phyloP scores from a whole-genome alignment of 2,113 vertebrate genomes.

The Prochilodus magdalenae region DNA sequence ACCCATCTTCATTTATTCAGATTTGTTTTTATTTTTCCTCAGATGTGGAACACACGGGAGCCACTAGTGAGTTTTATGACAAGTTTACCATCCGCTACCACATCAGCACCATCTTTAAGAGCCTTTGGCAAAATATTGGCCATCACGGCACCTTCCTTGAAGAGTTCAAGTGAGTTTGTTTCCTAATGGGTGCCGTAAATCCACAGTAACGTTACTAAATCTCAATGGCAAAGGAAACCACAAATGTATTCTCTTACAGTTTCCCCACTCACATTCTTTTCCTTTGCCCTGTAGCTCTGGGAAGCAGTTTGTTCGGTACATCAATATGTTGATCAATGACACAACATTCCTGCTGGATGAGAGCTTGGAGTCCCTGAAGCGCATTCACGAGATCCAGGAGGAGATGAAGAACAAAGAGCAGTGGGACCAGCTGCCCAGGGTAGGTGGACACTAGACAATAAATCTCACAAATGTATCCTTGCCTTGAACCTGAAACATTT shows the following conservation, averaged over 20 bases:
- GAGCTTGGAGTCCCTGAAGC: conserved; percentile 96
- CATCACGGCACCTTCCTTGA: conserved; percentile 99
- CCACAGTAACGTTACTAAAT: no score
- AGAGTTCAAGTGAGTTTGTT: conserved; percentile 95
- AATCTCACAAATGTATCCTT: neutral
- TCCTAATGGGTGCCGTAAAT: neutral
- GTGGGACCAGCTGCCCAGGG: conserved; percentile 95
- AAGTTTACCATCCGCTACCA: conserved; percentile 99
- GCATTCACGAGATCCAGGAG: conserved; percentile 97
- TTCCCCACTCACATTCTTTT: neutral
- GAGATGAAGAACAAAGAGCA: conserved; percentile 99
- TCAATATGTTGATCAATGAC: conserved; percentile 99
- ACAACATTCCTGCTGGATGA: conserved; percentile 98
- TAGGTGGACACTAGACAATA: conserved; percentile 67
- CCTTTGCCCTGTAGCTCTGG: conserved; percentile 85
- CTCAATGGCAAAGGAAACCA: no score
- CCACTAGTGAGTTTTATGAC: conserved; percentile 98
- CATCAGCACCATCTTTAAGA: conserved; percentile 99
- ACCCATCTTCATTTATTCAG: neutral
- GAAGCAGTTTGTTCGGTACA: conserved; percentile 99
- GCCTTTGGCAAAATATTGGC: conserved; percentile 96
- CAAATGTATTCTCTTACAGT: neutral
- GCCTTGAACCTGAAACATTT: no score
- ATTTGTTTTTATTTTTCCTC: neutral
- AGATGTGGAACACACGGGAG: conserved; percentile 98